These are phyloP conservation scores for Catocala sponsa DNA, from an alignment of 2,888 invertebrate genomes.

Conservation along the genomic window DNA sequence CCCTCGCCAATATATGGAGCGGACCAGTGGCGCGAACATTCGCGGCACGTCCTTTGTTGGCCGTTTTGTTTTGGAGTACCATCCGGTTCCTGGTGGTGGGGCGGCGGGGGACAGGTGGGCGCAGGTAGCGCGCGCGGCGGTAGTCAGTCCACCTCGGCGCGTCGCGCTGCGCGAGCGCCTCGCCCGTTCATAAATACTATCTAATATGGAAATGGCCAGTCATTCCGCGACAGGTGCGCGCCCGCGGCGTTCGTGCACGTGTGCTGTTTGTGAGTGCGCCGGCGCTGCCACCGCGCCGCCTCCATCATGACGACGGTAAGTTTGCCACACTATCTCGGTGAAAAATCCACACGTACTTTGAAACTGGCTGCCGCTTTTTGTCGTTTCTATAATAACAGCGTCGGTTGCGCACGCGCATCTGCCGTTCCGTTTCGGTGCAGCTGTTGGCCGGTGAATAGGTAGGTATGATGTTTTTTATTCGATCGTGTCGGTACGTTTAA, in stretches of 20 bases:
- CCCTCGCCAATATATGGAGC: constrained; percentile 68
- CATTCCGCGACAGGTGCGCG: constrained; percentile 87
- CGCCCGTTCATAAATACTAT: constrained; percentile 69
- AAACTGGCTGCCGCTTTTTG: constrained; percentile 66
- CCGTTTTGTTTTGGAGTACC: constrained; percentile 87
- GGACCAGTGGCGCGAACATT: constrained; percentile 82
- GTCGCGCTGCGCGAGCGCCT: constrained; percentile 83
- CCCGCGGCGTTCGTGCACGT: constrained; percentile 85
- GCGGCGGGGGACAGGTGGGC: constrained; percentile 85
- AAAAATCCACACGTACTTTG: constrained; percentile 59
- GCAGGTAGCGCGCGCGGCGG: constrained; percentile 83
- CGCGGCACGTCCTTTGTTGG: constrained; percentile 87
- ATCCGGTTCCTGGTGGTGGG: constrained; percentile 86
- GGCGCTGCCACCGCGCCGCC: constrained; percentile 68
- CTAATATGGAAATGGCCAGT: constrained; percentile 82
- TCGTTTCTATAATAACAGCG: constrained; percentile 72
- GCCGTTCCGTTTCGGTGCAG: constrained; percentile 80
- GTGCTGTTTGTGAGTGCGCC: constrained; percentile 86
- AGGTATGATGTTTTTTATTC: constrained; percentile 75
- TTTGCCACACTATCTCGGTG: constrained; percentile 59
- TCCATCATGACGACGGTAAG: constrained; percentile 68
- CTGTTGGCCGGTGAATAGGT: constrained; percentile 79
- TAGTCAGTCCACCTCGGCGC: constrained; percentile 81
- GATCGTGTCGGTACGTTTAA: constrained; percentile 61
- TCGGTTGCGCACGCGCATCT: constrained; percentile 80